Evolutionary conservation across 2,888 invertebrate genomes (phyloP), one percentile per base, ranked within the genome.

Genomic region (Trissolcus japonicus): DNA sequence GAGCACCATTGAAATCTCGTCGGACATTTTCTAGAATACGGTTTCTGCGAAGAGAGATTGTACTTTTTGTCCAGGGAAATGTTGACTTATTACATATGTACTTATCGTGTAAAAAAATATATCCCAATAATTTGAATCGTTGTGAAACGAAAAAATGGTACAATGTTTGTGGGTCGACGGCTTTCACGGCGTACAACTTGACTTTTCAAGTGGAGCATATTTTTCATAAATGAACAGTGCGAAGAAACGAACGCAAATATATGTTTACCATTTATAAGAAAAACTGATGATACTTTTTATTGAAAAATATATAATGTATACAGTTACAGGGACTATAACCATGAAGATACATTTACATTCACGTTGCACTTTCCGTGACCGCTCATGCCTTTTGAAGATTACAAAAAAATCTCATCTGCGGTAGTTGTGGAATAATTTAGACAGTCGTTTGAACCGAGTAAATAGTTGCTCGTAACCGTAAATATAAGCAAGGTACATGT

Each of bases 401-500:
- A 51, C 40, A 59, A 75, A 75, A 75, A 75, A 65, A 55, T 29
- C 41, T n/a, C 16, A 21, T 59, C 19, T 46, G 43, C 14, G 59
- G 57, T 43, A 53, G 50, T 60, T 68, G 63, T 35, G 76, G 66
- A 71, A 76, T 71, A 71, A 66, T 71, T 76, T 67, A 71, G 71
- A 51, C 54, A 54, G 71, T 67, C 62, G 71, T 17, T 63, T 72
- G 43, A 62, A 55, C 41, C 43, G 60, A 53, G 59, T 53, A 76
- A 77, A 77, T 68, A 77, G 68, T 68, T 51, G 6, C 67, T 60
- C 67, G 69, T 78, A 74, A 74, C 53, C 69, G 71, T 78, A 78
- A 78, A 78, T 74, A 71, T 74, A 71, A 69, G 78, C 69, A 71
- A 65, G 59, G 61, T 62, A 62, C 69, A 71, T 59, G 78, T 74